Conservation (phyloP, 2,888 invertebrate species). For the Cantharis flavilabris region DNA sequence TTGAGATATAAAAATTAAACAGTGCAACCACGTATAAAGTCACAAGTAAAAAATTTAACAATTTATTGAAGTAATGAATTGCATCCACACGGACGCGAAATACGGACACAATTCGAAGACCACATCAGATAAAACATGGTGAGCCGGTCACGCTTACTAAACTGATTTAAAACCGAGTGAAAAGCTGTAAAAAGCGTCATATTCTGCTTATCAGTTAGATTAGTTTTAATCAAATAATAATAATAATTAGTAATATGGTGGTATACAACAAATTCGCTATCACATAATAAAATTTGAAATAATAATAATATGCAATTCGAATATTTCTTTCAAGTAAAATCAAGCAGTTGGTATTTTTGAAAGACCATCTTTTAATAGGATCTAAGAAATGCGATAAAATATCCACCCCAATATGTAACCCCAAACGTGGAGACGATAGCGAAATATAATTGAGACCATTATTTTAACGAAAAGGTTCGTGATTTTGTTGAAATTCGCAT, state of each 20-base stretch:
- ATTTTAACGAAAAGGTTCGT: conserved; percentile 11
- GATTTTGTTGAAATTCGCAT: conserved; percentile 4
- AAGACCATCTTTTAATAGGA: background rate
- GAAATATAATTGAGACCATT: conserved; percentile 4
- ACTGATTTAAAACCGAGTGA: conserved; percentile 14
- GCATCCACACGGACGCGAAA: background rate
- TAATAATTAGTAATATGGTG: conserved; percentile 10
- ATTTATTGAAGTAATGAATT: background rate
- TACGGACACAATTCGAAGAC: background rate
- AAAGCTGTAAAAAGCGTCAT: conserved; percentile 3
- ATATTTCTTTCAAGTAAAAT: background rate
- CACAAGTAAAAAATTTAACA: background rate
- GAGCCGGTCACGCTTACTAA: background rate
- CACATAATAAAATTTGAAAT: background rate
- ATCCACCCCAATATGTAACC: background rate
- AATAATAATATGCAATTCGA: background rate
- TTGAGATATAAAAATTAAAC: background rate
- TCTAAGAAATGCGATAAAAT: background rate
- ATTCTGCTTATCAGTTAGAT: conserved; percentile 20
- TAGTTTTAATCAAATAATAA: conserved; percentile 16
- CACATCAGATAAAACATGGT: background rate
- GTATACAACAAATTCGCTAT: background rate
- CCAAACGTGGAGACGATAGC: background rate
- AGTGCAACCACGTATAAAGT: background rate
- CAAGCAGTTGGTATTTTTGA: background rate